Percentiles rank a stretch among this genome's conserved stretches.
phyloP scores from a whole-genome alignment of 2,888 invertebrate species.

The Clepsis dumicolana region DNA sequence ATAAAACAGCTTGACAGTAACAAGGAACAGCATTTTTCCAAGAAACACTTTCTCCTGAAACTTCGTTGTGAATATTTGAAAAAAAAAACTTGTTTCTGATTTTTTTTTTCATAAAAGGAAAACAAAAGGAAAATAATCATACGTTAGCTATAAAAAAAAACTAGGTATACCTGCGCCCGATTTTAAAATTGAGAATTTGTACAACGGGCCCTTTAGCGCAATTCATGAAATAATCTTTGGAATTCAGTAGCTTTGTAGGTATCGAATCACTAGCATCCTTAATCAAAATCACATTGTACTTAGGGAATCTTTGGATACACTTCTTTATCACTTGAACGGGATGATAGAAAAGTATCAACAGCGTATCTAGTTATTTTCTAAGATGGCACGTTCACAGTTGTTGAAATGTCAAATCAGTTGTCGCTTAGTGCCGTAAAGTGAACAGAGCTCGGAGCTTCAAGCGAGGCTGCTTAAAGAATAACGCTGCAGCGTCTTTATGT shows the following conservation, averaged over 20 bases:
- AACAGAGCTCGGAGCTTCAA: too few relatives aligned
- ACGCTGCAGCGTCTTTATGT: background rate
- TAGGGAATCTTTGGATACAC: conserved; percentile 26
- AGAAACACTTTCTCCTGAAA: background rate
- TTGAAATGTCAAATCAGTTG: too few relatives aligned
- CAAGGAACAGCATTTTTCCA: conserved; percentile 18
- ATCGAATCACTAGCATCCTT: conserved; percentile 5
- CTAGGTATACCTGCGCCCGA: background rate
- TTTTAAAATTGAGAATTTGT: conserved; percentile 30
- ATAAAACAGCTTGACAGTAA: conserved; percentile 28
- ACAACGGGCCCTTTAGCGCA: conserved; percentile 10
- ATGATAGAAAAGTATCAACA: background rate
- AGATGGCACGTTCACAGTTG: too few relatives aligned
- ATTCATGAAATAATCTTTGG: conserved; percentile 36
- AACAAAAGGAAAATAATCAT: too few relatives aligned
- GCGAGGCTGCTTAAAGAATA: too few relatives aligned
- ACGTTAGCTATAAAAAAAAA: background rate
- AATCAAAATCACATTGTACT: conserved; percentile 26
- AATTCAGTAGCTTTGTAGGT: conserved; percentile 36
- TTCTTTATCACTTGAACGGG: background rate
- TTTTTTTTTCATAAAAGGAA: background rate
- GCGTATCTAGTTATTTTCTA: too few relatives aligned
- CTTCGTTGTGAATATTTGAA: background rate
- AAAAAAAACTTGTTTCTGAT: background rate
- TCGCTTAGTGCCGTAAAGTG: too few relatives aligned